A percentile compares a stretch with the other conserved stretches of the same genome.
These are phyloP conservation scores for Alfaro cultratus DNA, from an alignment of 2,797 vertebrate species.

Conservation along the genomic window DNA sequence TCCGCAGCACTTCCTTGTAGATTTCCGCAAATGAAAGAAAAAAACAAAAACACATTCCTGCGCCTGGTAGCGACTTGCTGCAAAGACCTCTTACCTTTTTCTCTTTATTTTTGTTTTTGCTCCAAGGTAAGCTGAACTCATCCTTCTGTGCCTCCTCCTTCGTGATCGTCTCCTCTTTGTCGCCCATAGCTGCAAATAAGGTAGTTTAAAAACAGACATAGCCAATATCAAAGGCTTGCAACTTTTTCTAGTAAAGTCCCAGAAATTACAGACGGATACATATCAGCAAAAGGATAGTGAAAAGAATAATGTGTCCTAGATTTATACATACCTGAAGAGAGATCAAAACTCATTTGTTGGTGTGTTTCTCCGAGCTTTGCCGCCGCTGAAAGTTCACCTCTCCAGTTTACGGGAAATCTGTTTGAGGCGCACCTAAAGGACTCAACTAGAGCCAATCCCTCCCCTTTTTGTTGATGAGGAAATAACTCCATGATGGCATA, in stretches of 20 bases:
- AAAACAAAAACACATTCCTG: too few species aligned
- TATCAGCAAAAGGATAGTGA: too few species aligned
- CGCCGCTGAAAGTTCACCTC: not conserved
- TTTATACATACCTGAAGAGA: slow-evolving; percentile 36
- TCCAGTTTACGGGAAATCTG: not conserved
- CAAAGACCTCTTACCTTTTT: slow-evolving; percentile 40
- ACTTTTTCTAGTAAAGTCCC: not conserved
- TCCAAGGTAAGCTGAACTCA: slow-evolving; percentile 43
- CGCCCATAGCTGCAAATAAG: slow-evolving; percentile 37
- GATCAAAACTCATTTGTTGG: slow-evolving; percentile 43
- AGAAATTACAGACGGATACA: not conserved
- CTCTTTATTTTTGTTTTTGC: slow-evolving; percentile 37
- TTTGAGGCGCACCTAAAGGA: slow-evolving; percentile 15
- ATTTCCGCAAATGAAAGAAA: not conserved
- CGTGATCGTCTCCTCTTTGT: slow-evolving; percentile 18
- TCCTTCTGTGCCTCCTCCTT: slow-evolving; percentile 48
- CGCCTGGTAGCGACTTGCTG: not conserved
- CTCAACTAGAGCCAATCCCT: not conserved
- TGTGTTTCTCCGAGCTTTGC: not conserved
- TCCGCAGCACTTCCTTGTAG: not conserved
- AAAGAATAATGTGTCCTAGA: not conserved
- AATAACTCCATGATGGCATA: not conserved
- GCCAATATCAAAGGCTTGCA: too few species aligned
- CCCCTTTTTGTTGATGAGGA: not conserved
- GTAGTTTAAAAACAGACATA: not conserved